These are phyloP conservation scores for Balanococcus diminutus DNA, from an alignment of 2,888 invertebrate species.

Conservation along the genomic window DNA sequence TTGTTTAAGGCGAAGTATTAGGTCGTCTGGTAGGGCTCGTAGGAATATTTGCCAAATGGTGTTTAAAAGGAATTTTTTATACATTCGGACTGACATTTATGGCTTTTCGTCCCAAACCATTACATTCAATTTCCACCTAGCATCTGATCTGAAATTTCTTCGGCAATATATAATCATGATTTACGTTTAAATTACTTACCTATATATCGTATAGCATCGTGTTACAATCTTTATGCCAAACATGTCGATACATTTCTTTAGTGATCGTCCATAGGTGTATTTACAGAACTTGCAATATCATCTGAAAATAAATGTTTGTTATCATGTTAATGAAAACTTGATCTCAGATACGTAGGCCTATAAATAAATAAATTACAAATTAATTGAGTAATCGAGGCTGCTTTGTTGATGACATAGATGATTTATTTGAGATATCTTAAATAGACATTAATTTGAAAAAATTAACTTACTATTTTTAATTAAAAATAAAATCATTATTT, in stretches of 20 bases:
- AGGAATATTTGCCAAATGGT: constrained; percentile 31
- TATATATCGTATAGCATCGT: background rate
- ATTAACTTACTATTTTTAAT: too few species aligned
- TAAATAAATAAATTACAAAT: too few species aligned
- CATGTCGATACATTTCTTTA: background rate
- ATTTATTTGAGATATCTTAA: too few species aligned
- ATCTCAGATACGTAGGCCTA: too few species aligned
- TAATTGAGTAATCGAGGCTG: too few species aligned
- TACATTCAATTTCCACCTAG: constrained; percentile 28
- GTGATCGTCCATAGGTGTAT: background rate
- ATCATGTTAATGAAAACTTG: too few species aligned
- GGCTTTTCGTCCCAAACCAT: constrained; percentile 21
- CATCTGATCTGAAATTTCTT: constrained; percentile 16
- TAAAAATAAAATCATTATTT: too few species aligned
- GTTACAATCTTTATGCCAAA: background rate
- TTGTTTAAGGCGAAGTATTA: constrained; percentile 1
- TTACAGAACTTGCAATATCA: background rate
- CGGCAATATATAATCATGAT: constrained; percentile 1
- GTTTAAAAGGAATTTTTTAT: constrained; percentile 29
- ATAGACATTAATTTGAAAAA: too few species aligned
- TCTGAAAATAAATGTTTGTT: background rate
- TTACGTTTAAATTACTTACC: constrained; percentile 16
- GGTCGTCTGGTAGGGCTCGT: background rate
- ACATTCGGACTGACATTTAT: constrained; percentile 30
- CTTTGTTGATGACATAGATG: too few species aligned